Evolutionary conservation across 2,113 vertebrate species (phyloP).

Genomic region (Ailurus styani): DNA sequence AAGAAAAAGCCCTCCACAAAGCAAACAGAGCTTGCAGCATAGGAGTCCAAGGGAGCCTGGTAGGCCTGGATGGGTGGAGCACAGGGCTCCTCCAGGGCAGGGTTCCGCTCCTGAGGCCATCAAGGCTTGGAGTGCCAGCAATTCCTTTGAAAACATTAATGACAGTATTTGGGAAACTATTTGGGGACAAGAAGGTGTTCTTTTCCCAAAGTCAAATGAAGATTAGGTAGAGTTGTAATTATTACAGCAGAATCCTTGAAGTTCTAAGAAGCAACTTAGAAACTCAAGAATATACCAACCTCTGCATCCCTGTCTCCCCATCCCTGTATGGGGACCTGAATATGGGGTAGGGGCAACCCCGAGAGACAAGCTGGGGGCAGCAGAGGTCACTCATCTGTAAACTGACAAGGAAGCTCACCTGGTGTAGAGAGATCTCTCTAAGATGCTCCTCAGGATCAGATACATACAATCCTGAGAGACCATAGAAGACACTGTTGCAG

Average conservation of each 20-base stretch:
- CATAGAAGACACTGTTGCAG: background rate
- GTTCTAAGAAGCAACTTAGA: background rate
- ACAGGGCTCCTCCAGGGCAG: accelerated
- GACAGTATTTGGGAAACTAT: background rate
- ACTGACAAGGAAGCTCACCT: background rate
- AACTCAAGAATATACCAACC: background rate
- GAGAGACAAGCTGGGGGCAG: background rate
- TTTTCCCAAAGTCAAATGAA: background rate
- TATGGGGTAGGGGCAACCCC: background rate
- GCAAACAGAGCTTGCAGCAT: too few species aligned
- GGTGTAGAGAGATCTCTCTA: background rate
- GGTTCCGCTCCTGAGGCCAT: background rate
- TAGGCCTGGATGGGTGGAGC: too few species aligned
- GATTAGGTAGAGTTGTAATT: background rate
- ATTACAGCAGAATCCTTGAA: background rate
- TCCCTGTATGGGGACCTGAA: background rate
- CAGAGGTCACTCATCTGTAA: background rate
- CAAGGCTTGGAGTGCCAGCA: background rate
- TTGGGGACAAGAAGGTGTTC: background rate
- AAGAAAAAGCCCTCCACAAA: background rate
- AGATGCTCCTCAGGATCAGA: background rate
- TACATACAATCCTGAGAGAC: background rate
- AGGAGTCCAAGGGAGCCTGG: background rate
- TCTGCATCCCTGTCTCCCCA: background rate
- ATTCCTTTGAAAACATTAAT: background rate